Conservation (phyloP, 53 echinoderm and acorn worm species). For the Echinometra lucunter region DNA sequence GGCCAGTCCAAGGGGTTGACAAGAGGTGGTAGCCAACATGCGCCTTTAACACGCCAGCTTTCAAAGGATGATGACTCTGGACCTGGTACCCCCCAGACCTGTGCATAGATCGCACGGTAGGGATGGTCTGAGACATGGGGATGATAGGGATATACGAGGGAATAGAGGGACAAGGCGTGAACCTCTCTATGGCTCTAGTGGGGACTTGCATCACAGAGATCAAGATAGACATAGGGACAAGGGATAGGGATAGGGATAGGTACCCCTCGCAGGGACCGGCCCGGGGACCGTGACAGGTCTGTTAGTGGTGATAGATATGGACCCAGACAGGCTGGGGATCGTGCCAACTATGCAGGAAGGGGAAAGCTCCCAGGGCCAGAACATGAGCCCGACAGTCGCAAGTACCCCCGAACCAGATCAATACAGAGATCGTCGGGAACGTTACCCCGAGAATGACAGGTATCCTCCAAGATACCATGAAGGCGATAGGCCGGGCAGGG, state of each 20-base stretch:
- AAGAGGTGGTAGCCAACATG: conserved; percentile 82
- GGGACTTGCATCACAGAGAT: conserved; percentile 82
- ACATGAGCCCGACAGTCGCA: conserved; percentile 76
- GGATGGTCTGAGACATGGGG: conserved; percentile 58
- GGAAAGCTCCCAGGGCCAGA: conserved; percentile 76
- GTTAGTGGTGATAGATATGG: conserved; percentile 77
- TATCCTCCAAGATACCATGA: conserved; percentile 73
- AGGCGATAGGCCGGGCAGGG: conserved; percentile 68
- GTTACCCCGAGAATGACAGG: conserved; percentile 70
- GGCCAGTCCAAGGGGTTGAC: conserved; percentile 64
- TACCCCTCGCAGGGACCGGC: conserved; percentile 73
- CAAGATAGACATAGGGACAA: conserved; percentile 76
- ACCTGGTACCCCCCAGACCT: conserved; percentile 34
- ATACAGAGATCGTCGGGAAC: conserved; percentile 83
- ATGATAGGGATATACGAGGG: conserved; percentile 68
- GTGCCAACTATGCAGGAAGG: conserved; percentile 83
- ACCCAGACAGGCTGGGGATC: conserved; percentile 66
- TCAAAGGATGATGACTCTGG: conserved; percentile 78
- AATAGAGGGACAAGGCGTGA: conserved; percentile 69
- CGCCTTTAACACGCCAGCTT: conserved; percentile 90
- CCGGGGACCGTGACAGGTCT: conserved; percentile 74
- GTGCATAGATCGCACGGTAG: conserved; percentile 67
- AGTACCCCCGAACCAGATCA: conserved; percentile 80
- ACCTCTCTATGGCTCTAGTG: conserved; percentile 75
- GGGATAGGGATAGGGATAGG: conserved; percentile 79